phyloP scores from a whole-genome alignment of 2,888 invertebrate genomes.

The Trachelus tabidus region DNA sequence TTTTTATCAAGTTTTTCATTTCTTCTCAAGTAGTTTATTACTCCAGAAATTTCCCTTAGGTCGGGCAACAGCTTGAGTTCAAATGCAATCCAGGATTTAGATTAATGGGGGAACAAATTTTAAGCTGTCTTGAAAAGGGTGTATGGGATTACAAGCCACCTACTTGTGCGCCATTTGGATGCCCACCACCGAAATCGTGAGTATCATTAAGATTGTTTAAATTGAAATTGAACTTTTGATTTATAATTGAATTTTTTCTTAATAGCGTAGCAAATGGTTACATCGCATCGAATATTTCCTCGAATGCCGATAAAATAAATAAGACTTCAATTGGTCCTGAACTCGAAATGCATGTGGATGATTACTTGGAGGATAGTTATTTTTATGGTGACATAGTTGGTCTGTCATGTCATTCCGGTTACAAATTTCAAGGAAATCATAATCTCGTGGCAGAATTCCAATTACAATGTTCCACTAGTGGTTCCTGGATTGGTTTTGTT shows the following conservation, averaged over 20 bases:
- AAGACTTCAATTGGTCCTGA: conserved; percentile 7
- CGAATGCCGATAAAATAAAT: background rate
- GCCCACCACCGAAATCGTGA: conserved; percentile 56
- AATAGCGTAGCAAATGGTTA: conserved; percentile 40
- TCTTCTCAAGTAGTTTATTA: background rate
- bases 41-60: conserved; percentile 29
- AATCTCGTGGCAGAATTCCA: conserved; percentile 39
- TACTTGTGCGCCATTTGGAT: conserved; percentile 63
- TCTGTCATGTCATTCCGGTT: conserved; percentile 45
- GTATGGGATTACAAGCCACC: conserved; percentile 67
- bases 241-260: conserved; percentile 7
- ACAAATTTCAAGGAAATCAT: conserved; percentile 43
- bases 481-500: conserved; percentile 72
- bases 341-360: conserved; percentile 6
- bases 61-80: conserved; percentile 69
- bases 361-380: conserved; percentile 24
- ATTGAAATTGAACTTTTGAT: background rate
- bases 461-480: conserved; percentile 69
- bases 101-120: conserved; percentile 64
- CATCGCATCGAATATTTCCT: conserved; percentile 22
- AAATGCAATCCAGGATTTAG: conserved; percentile 66
- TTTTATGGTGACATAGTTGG: conserved; percentile 40
- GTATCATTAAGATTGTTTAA: conserved; percentile 3
- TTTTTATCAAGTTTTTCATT: background rate
- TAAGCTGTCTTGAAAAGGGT: conserved; percentile 71